Conservation (phyloP, 2,797 vertebrate genomes). For the Anguilla marmorata region DNA sequence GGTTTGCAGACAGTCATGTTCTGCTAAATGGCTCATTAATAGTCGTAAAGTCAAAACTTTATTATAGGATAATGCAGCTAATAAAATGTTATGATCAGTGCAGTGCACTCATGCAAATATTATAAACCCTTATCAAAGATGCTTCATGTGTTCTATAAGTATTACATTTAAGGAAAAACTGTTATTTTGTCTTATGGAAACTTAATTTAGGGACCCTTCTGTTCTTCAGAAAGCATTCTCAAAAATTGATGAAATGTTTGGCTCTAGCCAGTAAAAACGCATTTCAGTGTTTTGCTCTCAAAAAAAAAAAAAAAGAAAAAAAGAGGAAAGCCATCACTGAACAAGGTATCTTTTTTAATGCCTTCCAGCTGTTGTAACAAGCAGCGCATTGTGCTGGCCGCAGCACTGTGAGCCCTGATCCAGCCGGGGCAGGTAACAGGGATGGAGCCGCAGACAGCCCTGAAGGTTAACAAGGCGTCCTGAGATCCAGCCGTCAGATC, state of each 20-base stretch:
- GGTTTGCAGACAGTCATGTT: background rate
- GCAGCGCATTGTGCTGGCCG: constrained; percentile 40
- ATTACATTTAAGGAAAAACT: background rate
- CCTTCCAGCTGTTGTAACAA: constrained; percentile 47
- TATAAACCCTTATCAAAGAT: background rate
- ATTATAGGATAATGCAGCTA: background rate
- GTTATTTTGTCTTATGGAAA: background rate
- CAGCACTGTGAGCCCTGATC: background rate
- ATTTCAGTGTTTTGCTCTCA: constrained; percentile 26
- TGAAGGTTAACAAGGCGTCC: constrained; percentile 31
- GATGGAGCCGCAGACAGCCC: constrained; percentile 35
- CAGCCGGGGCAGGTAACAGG: constrained; percentile 30
- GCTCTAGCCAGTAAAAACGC: constrained; percentile 40
- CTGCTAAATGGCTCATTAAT: background rate
- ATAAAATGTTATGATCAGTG: background rate
- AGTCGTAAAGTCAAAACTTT: background rate
- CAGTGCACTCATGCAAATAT: background rate
- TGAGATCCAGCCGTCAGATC: constrained; percentile 32
- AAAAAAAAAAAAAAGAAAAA: constrained; percentile 21
- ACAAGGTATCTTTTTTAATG: constrained; percentile 55
- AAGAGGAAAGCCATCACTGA: constrained; percentile 37
- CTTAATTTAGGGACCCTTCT: background rate
- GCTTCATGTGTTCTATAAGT: background rate
- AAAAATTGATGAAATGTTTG: constrained; percentile 42
- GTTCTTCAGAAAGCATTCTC: constrained; percentile 13